phyloP scores from a whole-genome alignment of 2,888 invertebrate genomes.

The Agonopterix alstromeriana region DNA sequence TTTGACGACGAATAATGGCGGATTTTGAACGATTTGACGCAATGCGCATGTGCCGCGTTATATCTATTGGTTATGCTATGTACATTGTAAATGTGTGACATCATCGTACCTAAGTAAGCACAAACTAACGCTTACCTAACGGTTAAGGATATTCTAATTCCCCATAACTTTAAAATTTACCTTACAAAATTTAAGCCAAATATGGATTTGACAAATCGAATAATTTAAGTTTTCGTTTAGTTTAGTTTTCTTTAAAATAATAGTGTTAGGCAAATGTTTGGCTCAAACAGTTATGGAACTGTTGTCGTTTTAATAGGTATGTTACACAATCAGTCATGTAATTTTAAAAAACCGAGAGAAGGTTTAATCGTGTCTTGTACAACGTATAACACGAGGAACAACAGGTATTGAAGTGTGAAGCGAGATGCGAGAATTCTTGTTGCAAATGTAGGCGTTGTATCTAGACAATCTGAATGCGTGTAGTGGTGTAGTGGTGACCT shows the following conservation, averaged over 20 bases:
- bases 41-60: conserved; percentile 66
- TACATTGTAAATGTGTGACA: conserved; percentile 39
- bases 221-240: too few relatives aligned
- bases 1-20: conserved; percentile 15
- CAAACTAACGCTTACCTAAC: conserved; percentile 45
- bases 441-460: conserved; percentile 36
- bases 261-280: too few relatives aligned
- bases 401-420: conserved; percentile 16
- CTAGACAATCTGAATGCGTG: conserved; percentile 40
- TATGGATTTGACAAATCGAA: too few relatives aligned
- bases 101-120: conserved; percentile 61
- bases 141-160: conserved; percentile 56
- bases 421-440: conserved; percentile 26
- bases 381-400: background rate
- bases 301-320: too few relatives aligned
- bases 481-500: conserved; percentile 57
- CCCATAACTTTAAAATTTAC: too few relatives aligned
- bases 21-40: conserved; percentile 49
- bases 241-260: too few relatives aligned
- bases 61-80: conserved; percentile 36
- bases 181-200: too few relatives aligned
- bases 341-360: too few relatives aligned
- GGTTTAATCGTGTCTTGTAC: too few relatives aligned
- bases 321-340: too few relatives aligned
- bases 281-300: too few relatives aligned